Conservation (phyloP, 2,888 invertebrate genomes). For the Molanna angustata region DNA sequence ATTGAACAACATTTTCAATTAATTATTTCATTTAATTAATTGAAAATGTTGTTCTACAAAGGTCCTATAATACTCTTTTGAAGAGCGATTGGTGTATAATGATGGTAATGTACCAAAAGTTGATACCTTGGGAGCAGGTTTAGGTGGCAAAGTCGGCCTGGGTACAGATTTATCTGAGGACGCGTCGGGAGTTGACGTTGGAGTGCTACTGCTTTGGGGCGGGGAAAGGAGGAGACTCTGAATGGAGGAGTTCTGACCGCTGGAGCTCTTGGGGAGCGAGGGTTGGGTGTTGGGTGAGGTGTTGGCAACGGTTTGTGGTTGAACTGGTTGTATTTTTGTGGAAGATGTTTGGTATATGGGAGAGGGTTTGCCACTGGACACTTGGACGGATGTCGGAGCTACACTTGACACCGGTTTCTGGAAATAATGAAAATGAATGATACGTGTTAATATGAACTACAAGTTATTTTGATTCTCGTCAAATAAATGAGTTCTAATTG, state of each 20-base stretch:
- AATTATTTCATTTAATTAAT: too few species aligned
- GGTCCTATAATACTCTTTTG: too few species aligned
- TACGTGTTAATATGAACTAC: background rate
- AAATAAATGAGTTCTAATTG: too few species aligned
- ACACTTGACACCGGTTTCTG: conserved; percentile 87
- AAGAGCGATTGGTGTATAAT: too few species aligned
- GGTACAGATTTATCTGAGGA: conserved; percentile 53
- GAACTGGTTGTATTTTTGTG: conserved; percentile 77
- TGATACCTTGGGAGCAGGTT: conserved; percentile 66
- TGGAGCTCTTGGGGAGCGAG: conserved; percentile 38
- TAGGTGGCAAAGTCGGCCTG: conserved; percentile 80
- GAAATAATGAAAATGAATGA: conserved; percentile 38
- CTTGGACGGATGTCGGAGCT: conserved; percentile 73
- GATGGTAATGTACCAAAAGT: too few species aligned
- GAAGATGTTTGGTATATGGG: conserved; percentile 79
- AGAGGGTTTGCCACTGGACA: conserved; percentile 62
- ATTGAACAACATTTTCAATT: too few species aligned
- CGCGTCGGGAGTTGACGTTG: conserved; percentile 55
- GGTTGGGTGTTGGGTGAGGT: conserved; percentile 40
- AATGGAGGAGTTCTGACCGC: conserved; percentile 43
- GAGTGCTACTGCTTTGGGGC: conserved; percentile 61
- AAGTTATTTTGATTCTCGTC: too few species aligned
- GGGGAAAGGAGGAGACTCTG: conserved; percentile 56
- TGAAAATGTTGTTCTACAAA: too few species aligned
- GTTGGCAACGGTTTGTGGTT: conserved; percentile 64